Base-by-base conservation (phyloP, 2,113 vertebrate genomes). In the Anarhynchus alexandrinus region DNA sequence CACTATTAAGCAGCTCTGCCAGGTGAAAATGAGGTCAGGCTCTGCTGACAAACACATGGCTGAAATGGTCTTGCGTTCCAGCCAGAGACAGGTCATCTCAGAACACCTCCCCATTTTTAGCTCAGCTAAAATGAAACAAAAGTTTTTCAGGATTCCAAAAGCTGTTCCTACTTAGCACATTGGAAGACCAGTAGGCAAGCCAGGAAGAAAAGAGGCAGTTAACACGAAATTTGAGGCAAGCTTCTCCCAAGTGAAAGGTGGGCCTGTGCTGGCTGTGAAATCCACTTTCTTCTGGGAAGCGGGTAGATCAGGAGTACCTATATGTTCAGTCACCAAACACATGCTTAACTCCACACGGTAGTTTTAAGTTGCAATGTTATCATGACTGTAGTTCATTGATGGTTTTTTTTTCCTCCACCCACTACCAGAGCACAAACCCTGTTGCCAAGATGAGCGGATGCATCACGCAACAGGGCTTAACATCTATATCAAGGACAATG, bases 11-110 rank as follows among this genome's bases (percentile, higher is more conserved):
- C 61, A 78, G 74, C 91, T 62, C 47, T 71, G n/a, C 23, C 90
- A 52, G 81, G 67, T 96, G 70, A 93, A 91, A 97, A 97, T 36
- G 38, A 95, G 95, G 94, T 96, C 95, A 97, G 69, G 69, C 40
- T 90, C 43, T 81, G 66, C 51, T 88, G 78, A 96, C 1, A 17
- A 94, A 73, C 82, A 83, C 18, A 5, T 38, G 15, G 88, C 64
- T 90, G 92, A 88, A 96, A 94, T 43, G 62, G 89, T 90, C 74
- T 78, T 80, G 54, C 19, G 42, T 81, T 55, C 65, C 42, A 88
- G 92, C 43, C 91, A 96, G 86, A 97, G 97, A 91, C 5, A 96
- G 95, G 85, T 88, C 72, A 93, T 66, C 58, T 94, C 36, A 3
- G 62, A 82, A 94, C 43, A 87, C 38, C 15, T 65, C 58, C 25